Conservation (phyloP, 2,888 invertebrate species). For the Xanthorhoe designata region DNA sequence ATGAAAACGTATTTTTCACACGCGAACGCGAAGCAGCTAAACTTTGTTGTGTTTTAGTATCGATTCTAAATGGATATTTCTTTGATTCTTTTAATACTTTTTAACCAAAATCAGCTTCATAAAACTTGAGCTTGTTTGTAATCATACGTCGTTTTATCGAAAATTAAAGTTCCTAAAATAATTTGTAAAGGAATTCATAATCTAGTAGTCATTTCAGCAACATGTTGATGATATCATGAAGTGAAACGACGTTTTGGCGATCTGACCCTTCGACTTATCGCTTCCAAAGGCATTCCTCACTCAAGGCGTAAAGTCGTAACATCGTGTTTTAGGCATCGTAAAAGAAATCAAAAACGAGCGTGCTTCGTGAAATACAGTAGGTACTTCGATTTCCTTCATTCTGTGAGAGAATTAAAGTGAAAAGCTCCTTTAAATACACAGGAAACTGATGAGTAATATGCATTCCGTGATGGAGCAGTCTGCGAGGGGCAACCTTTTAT, state of each 20-base stretch:
- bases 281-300: conserved; percentile 60
- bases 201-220: neutral
- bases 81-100: conserved; percentile 31
- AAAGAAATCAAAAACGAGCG: conserved; percentile 74
- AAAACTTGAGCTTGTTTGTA: conserved; percentile 7
- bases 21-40: conserved; percentile 60
- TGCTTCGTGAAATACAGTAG: conserved; percentile 73
- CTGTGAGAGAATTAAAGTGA: conserved; percentile 76
- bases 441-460: conserved; percentile 74
- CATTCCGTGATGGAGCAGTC: conserved; percentile 66
- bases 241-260: conserved; percentile 37
- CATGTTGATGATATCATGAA: conserved; percentile 24
- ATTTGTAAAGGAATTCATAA: neutral
- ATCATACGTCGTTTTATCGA: neutral
- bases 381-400: conserved; percentile 73
- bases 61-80: conserved; percentile 46
- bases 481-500: conserved; percentile 58
- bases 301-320: conserved; percentile 67
- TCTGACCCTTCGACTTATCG: conserved; percentile 53
- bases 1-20: conserved; percentile 81
- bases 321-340: conserved; percentile 70
- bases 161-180: neutral
- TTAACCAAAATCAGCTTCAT: conserved; percentile 22
- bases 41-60: conserved; percentile 65
- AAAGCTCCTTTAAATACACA: conserved; percentile 70